phyloP scores from a whole-genome alignment of 2,113 vertebrate species.

The Halcyon malimbica region DNA sequence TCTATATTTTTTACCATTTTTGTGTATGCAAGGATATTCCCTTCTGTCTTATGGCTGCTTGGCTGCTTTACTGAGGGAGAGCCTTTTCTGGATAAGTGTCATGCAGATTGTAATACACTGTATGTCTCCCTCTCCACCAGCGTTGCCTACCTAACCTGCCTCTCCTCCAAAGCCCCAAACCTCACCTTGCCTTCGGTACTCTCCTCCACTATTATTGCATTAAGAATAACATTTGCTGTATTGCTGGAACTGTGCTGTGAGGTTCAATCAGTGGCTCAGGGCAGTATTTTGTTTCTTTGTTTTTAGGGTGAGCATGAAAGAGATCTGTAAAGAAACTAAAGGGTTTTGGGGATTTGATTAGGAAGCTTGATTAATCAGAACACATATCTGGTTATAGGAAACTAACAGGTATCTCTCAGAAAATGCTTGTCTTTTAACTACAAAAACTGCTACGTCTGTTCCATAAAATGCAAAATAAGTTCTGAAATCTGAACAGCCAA shows the following conservation, averaged over 20 bases:
- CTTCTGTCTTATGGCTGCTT: background rate
- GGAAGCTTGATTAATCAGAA: background rate
- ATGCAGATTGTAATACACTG: rapidly evolving
- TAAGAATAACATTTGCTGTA: background rate
- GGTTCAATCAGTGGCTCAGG: background rate
- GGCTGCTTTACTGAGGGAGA: background rate
- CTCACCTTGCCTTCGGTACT: background rate
- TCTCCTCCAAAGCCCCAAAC: background rate
- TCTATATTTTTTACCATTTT: background rate
- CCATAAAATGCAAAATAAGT: background rate
- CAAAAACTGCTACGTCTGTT: background rate
- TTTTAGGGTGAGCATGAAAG: background rate
- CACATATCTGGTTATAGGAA: background rate
- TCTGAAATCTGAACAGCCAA: background rate
- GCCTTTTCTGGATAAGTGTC: background rate
- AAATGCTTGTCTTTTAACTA: background rate
- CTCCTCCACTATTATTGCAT: background rate
- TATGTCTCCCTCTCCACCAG: background rate
- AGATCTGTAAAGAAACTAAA: background rate
- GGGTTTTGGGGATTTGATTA: background rate
- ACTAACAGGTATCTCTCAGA: background rate
- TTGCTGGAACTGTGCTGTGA: background rate
- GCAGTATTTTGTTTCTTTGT: background rate
- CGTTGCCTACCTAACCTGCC: background rate
- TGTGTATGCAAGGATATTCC: background rate